Evolutionary conservation across 2,888 invertebrate genomes (phyloP).

Genomic region (Amphiduros pacificus): DNA sequence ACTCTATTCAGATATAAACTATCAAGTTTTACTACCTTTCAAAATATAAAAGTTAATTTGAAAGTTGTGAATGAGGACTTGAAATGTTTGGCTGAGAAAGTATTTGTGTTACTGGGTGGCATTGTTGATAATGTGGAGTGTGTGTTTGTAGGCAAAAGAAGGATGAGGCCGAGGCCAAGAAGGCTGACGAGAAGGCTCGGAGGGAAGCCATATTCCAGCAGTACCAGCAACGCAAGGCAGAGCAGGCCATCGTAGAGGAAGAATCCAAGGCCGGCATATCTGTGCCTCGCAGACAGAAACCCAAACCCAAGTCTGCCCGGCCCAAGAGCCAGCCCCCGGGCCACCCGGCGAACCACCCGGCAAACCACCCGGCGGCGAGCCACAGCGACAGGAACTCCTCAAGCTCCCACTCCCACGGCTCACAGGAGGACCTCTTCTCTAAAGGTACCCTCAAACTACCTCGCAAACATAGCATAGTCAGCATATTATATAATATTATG

Average conservation of each 20-base stretch:
- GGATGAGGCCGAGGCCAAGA: slow-evolving; percentile 70
- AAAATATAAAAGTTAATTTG: too few species aligned
- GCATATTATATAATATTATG: too few species aligned
- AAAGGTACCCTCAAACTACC: slow-evolving; percentile 4
- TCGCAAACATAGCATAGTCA: too few species aligned
- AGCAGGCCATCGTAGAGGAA: slow-evolving; percentile 75
- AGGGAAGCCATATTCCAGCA: slow-evolving; percentile 87
- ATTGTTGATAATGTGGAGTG: too few species aligned
- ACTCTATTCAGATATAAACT: too few species aligned
- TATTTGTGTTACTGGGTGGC: too few species aligned
- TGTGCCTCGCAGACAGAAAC: not conserved
- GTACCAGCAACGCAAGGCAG: slow-evolving; percentile 89
- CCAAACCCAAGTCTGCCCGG: slow-evolving; percentile 6
- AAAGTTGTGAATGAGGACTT: too few species aligned
- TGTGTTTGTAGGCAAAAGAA: too few species aligned
- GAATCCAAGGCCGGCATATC: slow-evolving; percentile 7
- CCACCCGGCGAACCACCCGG: too few species aligned
- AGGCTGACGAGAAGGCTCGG: slow-evolving; percentile 83
- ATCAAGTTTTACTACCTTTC: too few species aligned
- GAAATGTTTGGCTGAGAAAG: too few species aligned
- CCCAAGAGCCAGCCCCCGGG: slow-evolving; percentile 23
- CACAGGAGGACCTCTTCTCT: slow-evolving; percentile 38
- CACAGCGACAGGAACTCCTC: slow-evolving; percentile 18
- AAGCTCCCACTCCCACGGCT: slow-evolving; percentile 31
- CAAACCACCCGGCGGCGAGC: not conserved